Base-by-base conservation (phyloP, 2,888 invertebrate genomes). In the Catocala sponsa region DNA sequence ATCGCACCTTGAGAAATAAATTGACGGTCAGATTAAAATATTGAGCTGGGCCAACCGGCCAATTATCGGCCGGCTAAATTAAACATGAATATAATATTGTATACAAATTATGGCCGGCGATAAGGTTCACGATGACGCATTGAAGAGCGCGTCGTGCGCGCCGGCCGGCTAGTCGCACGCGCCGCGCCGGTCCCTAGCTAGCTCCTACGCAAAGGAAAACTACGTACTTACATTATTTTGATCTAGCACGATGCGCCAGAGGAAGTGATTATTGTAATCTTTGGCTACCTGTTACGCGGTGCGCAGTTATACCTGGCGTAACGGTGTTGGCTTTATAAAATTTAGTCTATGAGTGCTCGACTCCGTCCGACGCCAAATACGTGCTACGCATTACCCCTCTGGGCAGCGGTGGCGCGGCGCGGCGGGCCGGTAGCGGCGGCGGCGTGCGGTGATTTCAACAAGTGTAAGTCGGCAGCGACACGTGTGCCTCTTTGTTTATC, bases 241-340 rank as follows among this genome's bases (percentile, higher is more conserved):
- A 74, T 70, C 68, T 57, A 68, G 55, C 61, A 59, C 60, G 55
- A 55, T 73, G 72, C 64, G 59, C 65, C 72, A 70, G 59, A 72
- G 68, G 71, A 74, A 66, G 67, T 76, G 74, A 80, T 83, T 85
- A 82, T 80, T 78, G 77, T 85, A 85, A 82, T 78, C 79, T 78
- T 76, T 62, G 76, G 72, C 80, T 81, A 82, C 81, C 81, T 82
- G 82, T 80, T 81, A 80, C 78, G 78, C 68, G 68, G 65, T 70
- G 68, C 76, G 70, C 74, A 78, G 78, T 80, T 76, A 75, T 75
- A 78, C 72, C 72, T 57, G 68, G 63, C 47, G 58, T 88, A 87
- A 87, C 86, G 85, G 85, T 82, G 70, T 73, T 79, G 78, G 83
- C 78, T 85, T 82, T 81, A 72, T 77, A 76, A 78, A 78, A 82